phyloP scores from a whole-genome alignment of 2,113 vertebrate species.

The Recurvirostra avosetta region DNA sequence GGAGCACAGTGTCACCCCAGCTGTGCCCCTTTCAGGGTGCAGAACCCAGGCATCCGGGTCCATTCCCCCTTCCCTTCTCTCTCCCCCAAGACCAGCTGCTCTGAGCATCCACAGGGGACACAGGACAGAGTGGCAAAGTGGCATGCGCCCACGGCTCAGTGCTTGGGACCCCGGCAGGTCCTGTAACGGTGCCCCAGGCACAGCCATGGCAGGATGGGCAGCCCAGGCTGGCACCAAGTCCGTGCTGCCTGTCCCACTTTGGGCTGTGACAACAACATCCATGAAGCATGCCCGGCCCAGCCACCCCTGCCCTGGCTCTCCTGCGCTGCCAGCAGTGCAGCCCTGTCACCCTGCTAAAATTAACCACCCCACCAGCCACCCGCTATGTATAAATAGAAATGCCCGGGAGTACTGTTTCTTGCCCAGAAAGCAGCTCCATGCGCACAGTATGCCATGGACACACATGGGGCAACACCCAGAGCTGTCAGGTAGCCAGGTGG shows the following conservation, averaged over 20 bases:
- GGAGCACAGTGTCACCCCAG: background rate
- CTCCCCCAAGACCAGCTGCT: background rate
- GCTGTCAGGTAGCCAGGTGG: background rate
- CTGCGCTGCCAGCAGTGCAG: fast-evolving
- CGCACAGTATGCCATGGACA: background rate
- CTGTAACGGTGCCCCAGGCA: background rate
- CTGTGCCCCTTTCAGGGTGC: background rate
- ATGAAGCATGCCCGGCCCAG: background rate
- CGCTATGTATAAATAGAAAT: background rate
- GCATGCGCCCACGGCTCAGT: fast-evolving
- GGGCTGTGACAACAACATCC: background rate
- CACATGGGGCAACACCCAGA: fast-evolving
- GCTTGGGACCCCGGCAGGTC: fast-evolving
- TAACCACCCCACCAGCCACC: background rate
- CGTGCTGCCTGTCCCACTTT: fast-evolving
- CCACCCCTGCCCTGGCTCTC: background rate
- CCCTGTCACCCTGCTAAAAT: background rate
- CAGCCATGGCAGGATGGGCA: background rate
- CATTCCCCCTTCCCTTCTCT: fast-evolving
- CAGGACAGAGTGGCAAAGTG: background rate
- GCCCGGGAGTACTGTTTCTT: background rate
- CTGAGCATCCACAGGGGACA: background rate
- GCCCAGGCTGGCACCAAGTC: background rate
- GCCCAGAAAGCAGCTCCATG: background rate
- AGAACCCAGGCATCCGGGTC: background rate